phyloP scores from a whole-genome alignment of 2,113 vertebrate species.

The Hemiscyllium ocellatum region DNA sequence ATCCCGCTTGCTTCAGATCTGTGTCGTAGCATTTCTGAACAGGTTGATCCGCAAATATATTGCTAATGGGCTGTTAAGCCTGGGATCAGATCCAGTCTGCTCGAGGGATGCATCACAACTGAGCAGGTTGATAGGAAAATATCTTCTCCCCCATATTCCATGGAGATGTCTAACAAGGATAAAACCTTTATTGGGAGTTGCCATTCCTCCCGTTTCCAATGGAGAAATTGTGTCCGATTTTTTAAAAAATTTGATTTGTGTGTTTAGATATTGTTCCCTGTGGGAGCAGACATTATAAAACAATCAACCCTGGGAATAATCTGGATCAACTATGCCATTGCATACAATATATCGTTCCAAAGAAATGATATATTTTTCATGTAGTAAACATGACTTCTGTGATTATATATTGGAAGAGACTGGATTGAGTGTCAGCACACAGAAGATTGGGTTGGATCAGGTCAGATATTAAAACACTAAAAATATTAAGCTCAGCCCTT shows the following conservation, averaged over 20 bases:
- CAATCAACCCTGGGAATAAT: not conserved
- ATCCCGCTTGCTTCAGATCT: too few relatives aligned
- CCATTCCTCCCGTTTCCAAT: not conserved
- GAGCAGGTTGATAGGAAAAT: too few relatives aligned
- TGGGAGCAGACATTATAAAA: not conserved
- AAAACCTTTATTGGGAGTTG: not conserved
- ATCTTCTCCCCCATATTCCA: not conserved
- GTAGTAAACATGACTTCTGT: not conserved
- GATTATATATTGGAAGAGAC: not conserved
- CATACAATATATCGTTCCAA: not conserved
- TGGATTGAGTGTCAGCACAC: not conserved
- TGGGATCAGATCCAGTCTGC: too few relatives aligned
- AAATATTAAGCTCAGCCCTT: not conserved
- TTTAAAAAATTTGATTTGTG: not conserved
- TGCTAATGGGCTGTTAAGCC: too few relatives aligned
- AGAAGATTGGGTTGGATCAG: not conserved
- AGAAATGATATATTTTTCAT: not conserved
- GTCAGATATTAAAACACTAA: not conserved
- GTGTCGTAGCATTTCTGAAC: too few relatives aligned
- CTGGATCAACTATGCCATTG: not conserved
- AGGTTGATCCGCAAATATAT: too few relatives aligned
- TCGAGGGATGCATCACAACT: too few relatives aligned
- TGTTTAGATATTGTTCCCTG: not conserved
- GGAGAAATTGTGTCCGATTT: not conserved
- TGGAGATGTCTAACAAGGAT: not conserved